Percentiles rank a stretch among this genome's conserved stretches.
These are phyloP conservation scores for Brachypodius melanocephalos DNA, from an alignment of 2,113 vertebrate genomes.

Conservation along the genomic window DNA sequence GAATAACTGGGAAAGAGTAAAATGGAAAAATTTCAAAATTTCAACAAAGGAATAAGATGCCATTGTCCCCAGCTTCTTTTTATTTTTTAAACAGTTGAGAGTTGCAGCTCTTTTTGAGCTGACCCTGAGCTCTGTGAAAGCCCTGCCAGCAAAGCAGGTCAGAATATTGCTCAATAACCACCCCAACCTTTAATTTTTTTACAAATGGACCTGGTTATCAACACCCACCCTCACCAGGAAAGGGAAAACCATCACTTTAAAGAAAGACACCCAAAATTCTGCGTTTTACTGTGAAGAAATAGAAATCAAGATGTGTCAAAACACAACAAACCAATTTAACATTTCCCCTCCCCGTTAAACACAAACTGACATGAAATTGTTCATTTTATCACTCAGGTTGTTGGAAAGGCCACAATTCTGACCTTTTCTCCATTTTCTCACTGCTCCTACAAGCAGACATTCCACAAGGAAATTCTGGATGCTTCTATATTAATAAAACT, in stretches of 20 bases:
- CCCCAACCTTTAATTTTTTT: constrained; percentile 1
- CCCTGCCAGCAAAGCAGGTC: background rate
- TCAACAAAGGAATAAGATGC: background rate
- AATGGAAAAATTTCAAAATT: background rate
- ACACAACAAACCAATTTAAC: background rate
- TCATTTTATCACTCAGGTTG: background rate
- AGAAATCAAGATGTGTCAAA: background rate
- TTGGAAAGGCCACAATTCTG: background rate
- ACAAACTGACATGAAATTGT: background rate
- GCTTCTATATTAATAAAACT: background rate
- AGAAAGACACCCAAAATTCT: background rate
- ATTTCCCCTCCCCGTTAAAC: background rate
- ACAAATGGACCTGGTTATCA: constrained; percentile 49
- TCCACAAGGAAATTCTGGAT: background rate
- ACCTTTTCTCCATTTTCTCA: background rate
- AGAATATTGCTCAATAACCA: constrained; percentile 1
- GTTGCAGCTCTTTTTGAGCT: background rate
- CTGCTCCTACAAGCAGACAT: background rate
- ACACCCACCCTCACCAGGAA: background rate
- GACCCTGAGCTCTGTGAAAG: background rate
- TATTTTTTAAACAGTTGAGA: background rate
- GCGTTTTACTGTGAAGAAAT: constrained; percentile 8
- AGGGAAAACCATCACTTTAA: constrained; percentile 12
- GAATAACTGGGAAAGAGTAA: background rate
- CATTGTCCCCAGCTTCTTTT: background rate